A percentile compares a stretch with the other conserved stretches of the same genome.
Evolutionary conservation across 2,797 vertebrate species (phyloP).

Genomic region (Acridotheres tristis): DNA sequence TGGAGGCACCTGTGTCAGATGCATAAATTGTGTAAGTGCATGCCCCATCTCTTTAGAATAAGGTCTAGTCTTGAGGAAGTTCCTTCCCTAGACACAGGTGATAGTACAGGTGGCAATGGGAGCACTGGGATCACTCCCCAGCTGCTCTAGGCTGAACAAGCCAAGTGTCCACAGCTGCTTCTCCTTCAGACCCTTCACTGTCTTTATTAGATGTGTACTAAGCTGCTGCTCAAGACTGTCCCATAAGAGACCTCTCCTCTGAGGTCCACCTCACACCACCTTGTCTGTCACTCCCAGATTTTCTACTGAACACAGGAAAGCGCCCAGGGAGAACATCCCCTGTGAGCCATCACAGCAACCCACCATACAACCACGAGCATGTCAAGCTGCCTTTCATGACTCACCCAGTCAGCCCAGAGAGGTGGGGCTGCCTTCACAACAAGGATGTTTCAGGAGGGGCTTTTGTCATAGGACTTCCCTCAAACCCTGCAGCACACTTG

Average conservation of each 20-base stretch:
- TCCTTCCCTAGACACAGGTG: not conserved
- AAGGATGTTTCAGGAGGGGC: not conserved
- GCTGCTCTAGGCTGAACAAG: not conserved
- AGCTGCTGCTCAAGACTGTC: not conserved
- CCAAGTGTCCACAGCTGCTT: not conserved
- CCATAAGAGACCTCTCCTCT: not conserved
- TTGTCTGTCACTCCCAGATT: not conserved
- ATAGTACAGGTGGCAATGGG: not conserved
- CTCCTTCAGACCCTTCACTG: not conserved
- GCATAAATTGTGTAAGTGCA: not conserved
- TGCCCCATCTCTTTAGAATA: not conserved
- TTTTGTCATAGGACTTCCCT: not conserved
- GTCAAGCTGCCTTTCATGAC: not conserved
- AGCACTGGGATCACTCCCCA: not conserved
- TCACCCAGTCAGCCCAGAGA: not conserved
- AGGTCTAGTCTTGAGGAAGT: not conserved
- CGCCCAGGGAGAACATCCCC: not conserved
- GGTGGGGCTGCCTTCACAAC: accelerated
- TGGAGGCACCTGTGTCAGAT: not conserved
- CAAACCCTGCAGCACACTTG: not conserved
- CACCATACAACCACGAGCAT: accelerated
- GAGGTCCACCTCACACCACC: not conserved
- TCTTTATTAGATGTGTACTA: accelerated
- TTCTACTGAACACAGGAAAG: not conserved
- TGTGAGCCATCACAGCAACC: not conserved